Conservation (phyloP, 2,113 vertebrate genomes). For the Corythaixoides concolor region DNA sequence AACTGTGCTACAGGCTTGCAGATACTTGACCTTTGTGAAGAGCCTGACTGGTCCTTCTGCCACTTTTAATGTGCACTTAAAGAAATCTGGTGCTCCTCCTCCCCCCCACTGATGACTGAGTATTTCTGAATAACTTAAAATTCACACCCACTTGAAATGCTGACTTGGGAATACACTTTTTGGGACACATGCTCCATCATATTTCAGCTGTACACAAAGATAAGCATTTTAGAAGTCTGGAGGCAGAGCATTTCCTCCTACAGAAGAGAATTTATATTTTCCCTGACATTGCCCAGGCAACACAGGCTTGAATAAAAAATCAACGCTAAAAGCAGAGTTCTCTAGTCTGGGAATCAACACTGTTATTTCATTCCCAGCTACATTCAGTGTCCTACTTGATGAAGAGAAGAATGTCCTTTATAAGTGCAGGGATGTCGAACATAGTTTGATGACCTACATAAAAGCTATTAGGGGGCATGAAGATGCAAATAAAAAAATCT, state of each 20-base stretch:
- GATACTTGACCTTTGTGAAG: slow-evolving; percentile 47
- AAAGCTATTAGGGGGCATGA: slow-evolving; percentile 5
- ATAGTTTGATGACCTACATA: not conserved
- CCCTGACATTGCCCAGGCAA: slow-evolving; percentile 68
- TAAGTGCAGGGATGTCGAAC: slow-evolving; percentile 2
- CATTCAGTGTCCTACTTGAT: slow-evolving; percentile 24
- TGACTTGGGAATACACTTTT: slow-evolving; percentile 65
- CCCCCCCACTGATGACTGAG: not conserved
- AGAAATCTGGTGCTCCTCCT: not conserved
- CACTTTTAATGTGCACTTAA: slow-evolving; percentile 1
- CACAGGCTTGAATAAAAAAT: slow-evolving; percentile 60
- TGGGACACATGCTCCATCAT: slow-evolving; percentile 45
- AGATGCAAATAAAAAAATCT: not conserved
- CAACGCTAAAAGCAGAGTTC: slow-evolving; percentile 66
- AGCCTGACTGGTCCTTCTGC: not conserved
- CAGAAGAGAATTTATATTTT: slow-evolving; percentile 70
- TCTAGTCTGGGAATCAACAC: slow-evolving; percentile 67
- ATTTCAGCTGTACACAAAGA: slow-evolving; percentile 59
- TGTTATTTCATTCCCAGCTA: slow-evolving; percentile 70
- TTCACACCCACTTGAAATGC: slow-evolving; percentile 62
- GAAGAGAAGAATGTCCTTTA: slow-evolving; percentile 40
- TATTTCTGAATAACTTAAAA: slow-evolving; percentile 53
- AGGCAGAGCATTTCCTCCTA: slow-evolving; percentile 63
- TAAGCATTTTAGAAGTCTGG: slow-evolving; percentile 45
- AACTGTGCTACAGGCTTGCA: not conserved